A percentile compares a stretch with the other conserved stretches of the same genome.
Evolutionary conservation across 2,797 vertebrate species (phyloP).

Genomic region (Hippocampus kuda): DNA sequence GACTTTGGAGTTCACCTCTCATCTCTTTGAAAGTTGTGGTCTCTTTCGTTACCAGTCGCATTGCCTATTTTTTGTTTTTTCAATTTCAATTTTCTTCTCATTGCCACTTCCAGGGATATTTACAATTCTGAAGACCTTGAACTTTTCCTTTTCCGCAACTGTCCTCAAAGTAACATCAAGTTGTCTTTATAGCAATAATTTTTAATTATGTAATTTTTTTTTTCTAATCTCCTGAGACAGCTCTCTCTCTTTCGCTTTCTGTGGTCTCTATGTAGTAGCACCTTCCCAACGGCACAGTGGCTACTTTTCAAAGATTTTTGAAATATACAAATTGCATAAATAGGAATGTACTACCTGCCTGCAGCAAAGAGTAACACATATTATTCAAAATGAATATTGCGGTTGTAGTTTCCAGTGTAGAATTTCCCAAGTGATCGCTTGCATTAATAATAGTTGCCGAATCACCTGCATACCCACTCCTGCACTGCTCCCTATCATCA

Average conservation of each 20-base stretch:
- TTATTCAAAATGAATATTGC: background rate
- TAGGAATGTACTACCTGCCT: background rate
- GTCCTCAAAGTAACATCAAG: no score
- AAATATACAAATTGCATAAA: background rate
- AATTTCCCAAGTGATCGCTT: background rate
- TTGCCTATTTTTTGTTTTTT: no score
- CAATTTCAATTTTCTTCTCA: no score
- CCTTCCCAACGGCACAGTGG: background rate
- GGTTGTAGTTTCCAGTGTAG: background rate
- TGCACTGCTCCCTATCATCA: background rate
- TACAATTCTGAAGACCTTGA: no score
- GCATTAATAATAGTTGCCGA: background rate
- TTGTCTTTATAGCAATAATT: no score
- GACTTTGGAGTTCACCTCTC: no score
- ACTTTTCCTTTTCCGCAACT: no score
- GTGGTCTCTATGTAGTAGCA: background rate
- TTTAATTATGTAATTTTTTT: background rate
- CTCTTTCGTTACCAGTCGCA: no score
- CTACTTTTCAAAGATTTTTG: background rate
- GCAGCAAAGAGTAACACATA: background rate
- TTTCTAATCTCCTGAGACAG: background rate
- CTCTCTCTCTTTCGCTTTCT: background rate
- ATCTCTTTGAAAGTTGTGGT: no score
- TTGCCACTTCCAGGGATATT: no score
- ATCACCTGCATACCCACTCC: background rate